These are phyloP conservation scores for Fregata magnificens DNA, from an alignment of 2,113 vertebrate genomes.

Conservation along the genomic window DNA sequence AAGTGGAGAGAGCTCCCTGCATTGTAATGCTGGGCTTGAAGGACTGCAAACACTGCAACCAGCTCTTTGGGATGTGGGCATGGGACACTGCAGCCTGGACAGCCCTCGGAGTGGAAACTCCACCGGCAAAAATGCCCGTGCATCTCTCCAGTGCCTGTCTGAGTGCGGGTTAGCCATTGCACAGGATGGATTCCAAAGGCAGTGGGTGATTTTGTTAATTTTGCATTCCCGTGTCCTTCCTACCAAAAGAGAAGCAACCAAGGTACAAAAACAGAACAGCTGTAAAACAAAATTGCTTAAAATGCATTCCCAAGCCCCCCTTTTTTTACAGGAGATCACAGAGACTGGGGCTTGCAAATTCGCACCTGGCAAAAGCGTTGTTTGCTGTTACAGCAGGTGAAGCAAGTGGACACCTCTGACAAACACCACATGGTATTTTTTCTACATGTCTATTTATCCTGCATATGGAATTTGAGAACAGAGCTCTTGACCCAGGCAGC, in stretches of 20 bases:
- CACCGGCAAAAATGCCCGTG: rapidly evolving
- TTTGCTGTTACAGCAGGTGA: neutral
- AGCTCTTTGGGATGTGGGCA: neutral
- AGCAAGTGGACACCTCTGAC: neutral
- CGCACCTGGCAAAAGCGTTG: neutral
- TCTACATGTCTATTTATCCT: neutral
- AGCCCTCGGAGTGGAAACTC: rapidly evolving
- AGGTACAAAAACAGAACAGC: neutral
- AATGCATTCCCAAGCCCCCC: neutral
- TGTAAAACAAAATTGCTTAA: neutral
- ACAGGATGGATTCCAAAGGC: neutral
- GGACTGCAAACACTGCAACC: neutral
- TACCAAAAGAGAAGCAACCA: neutral
- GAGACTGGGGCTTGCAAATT: neutral
- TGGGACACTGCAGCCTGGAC: neutral
- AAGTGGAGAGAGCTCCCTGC: neutral
- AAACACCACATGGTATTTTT: neutral
- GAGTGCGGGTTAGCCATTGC: rapidly evolving
- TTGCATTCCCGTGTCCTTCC: neutral
- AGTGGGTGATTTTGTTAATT: neutral
- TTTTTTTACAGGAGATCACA: neutral
- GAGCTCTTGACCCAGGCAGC: neutral
- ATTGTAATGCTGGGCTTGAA: neutral
- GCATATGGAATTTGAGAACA: neutral
- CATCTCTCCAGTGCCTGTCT: neutral